phyloP scores from a whole-genome alignment of 1,140 invertebrate genomes.

The Eueides isabella region DNA sequence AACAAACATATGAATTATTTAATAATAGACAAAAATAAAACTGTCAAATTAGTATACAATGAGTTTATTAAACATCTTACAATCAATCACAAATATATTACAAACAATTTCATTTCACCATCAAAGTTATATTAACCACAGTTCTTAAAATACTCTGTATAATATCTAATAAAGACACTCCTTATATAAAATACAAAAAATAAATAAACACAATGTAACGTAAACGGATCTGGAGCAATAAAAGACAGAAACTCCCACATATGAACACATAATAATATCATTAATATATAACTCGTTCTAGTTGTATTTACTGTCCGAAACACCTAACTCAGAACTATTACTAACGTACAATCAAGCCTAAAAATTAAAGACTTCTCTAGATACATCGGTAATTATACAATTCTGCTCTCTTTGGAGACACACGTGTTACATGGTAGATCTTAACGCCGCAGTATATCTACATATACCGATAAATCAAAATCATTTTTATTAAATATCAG shows the following conservation, averaged over 20 bases:
- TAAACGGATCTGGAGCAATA: not conserved
- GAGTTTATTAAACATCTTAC: conserved; percentile 23
- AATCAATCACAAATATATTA: conserved; percentile 22
- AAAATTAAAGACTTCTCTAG: too few species aligned
- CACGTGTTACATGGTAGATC: too few species aligned
- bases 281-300: too few species aligned
- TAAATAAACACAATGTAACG: not conserved
- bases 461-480: too few species aligned
- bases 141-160: not conserved
- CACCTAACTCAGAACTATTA: too few species aligned
- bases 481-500: too few species aligned
- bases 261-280: not conserved
- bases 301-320: too few species aligned
- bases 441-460: too few species aligned
- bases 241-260: not conserved
- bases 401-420: too few species aligned
- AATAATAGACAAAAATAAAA: not conserved
- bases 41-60: not conserved
- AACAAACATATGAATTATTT: not conserved
- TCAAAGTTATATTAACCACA: conserved; percentile 5
- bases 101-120: conserved; percentile 13
- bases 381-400: too few species aligned
- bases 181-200: not conserved
- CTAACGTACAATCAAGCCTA: too few species aligned
- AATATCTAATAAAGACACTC: not conserved